Evolutionary conservation across 2,113 vertebrate species (phyloP), one percentile per base, ranked within the genome.

Genomic region (Mesembrinibis cayennensis): DNA sequence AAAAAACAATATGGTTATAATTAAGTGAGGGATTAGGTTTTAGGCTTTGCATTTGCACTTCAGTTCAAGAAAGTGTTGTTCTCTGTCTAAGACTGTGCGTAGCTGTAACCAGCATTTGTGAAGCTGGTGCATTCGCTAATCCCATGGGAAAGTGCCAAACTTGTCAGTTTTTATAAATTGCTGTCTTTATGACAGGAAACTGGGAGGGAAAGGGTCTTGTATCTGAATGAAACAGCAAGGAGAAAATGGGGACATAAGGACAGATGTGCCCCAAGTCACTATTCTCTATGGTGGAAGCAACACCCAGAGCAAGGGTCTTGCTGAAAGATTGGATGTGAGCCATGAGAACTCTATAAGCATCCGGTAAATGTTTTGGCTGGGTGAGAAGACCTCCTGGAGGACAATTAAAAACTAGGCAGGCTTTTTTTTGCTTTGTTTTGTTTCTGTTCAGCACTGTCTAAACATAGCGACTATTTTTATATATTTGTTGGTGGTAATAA

Each of bases 151-250:
- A 82, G 62, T 79, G 78, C 73, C 93, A 80, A 78, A 91, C 74
- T 90, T 82, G 90, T 85, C 93, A 87, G 40, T 69, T 94, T 95
- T 96, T 94, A 95, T 88, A 90, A 96, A 96, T 58, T 93, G 52
- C 85, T 91, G 66, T 82, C 84, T 88, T 95, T 86, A 72, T 94
- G 93, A 91, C 81, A 93, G 94, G 96, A 97, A 97, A 71, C 58
- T 88, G 61, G 44, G 45, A 90, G 62, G 58, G 40, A 36, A 95
- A 73, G 70, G 63, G 66, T 72, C 87, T 91, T 93, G 52, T 74
- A 89, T 94, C 87, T 91, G 78, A 90, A 90, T 73, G 66, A 70
- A 95, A 82, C 58, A 90, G 70, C 78, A 80, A 82, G 66, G 93
- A 91, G 81, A 91, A 91, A 91, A 90, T 23, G 26, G 84, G 36